Conservation (phyloP, 2,113 vertebrate species). For the Heterochromis multidens region DNA sequence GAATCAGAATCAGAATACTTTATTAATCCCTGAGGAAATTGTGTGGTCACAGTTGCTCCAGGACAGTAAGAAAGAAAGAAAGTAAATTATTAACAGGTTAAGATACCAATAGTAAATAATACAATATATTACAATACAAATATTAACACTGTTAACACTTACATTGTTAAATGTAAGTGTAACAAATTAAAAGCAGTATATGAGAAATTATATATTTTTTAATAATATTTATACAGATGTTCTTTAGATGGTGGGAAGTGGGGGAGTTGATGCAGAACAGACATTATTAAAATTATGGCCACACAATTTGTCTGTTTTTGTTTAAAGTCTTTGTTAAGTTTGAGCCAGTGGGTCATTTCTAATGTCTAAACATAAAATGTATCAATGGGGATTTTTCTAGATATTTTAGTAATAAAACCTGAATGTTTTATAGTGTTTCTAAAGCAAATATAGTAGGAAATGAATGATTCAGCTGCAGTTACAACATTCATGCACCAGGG, state of each 20-base stretch:
- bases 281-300: background rate
- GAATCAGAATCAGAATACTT: no score
- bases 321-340: background rate
- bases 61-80: no score
- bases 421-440: background rate
- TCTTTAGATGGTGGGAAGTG: background rate
- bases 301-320: background rate
- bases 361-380: background rate
- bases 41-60: no score
- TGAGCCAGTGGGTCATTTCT: background rate
- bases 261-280: background rate
- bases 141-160: background rate
- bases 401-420: background rate
- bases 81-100: no score
- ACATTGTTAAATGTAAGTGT: background rate
- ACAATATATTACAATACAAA: no score
- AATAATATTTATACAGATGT: background rate
- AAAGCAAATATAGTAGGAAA: background rate
- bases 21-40: no score
- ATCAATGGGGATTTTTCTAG: background rate
- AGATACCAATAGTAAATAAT: no score
- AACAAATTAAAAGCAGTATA: background rate
- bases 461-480: slow-evolving; percentile 47
- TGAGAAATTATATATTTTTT: background rate
- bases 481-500: slow-evolving; percentile 80